Conservation (phyloP, 2,888 invertebrate species). For the Micoletzkya japonica region DNA sequence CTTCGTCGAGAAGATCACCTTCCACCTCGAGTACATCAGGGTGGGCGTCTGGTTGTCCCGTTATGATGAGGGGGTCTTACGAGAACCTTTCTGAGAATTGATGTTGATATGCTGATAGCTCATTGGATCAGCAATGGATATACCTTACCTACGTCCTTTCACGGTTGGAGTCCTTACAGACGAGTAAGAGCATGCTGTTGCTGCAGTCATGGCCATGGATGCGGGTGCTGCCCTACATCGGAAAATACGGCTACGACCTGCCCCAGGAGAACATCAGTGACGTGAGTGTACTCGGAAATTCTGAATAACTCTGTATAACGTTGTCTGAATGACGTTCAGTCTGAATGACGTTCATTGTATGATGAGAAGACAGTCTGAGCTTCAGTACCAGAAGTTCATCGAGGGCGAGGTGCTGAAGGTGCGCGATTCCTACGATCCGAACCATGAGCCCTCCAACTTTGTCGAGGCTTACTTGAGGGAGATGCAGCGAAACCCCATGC, state of each 20-base stretch:
- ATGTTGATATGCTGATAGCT: too few species aligned
- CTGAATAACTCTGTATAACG: neutral
- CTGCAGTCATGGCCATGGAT: slow-evolving; percentile 9
- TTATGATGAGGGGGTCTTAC: too few species aligned
- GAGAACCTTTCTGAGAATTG: too few species aligned
- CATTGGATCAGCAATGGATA: too few species aligned
- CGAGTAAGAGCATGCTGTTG: too few species aligned
- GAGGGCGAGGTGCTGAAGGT: slow-evolving; percentile 4
- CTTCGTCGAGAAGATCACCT: slow-evolving; percentile 30
- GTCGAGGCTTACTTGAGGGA: slow-evolving; percentile 20
- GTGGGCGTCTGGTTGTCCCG: too few species aligned
- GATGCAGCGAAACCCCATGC: slow-evolving; percentile 5
- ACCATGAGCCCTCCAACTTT: slow-evolving; percentile 11
- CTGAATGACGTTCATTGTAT: neutral
- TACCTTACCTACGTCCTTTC: too few species aligned
- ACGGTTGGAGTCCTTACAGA: too few species aligned
- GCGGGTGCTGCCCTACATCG: neutral
- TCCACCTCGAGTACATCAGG: slow-evolving; percentile 20
- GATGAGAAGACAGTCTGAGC: neutral
- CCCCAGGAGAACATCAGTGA: neutral
- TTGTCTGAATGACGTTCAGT: neutral
- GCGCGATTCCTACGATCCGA: neutral
- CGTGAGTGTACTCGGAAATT: neutral
- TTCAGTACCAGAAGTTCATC: slow-evolving; percentile 25
- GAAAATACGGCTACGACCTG: slow-evolving; percentile 10